Base-by-base conservation (phyloP, 2,888 invertebrate genomes). In the Apamea anceps region DNA sequence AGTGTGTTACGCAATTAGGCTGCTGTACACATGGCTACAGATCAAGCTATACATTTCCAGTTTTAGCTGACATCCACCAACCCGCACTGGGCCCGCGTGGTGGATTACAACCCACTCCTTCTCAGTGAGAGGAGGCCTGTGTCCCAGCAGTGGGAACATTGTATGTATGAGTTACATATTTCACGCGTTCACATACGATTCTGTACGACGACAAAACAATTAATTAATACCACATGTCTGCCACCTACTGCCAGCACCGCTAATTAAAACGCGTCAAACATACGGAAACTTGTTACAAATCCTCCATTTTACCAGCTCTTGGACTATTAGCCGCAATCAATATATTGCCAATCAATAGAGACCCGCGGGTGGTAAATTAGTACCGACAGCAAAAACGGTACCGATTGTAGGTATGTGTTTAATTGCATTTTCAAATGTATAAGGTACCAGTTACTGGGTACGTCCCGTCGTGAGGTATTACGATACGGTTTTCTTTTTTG, bases 321-420 rank as follows among this genome's bases (percentile, higher is more conserved):
- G 79, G 54, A 70, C 75, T 79, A 87, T 86, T 78, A 85, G 65
- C 75, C n/a, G 73, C 85, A 84, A 83, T 84, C 79, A 75, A 81
- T 85, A 66, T 51, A 79, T 81, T 77, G 75, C 72, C 81, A 88
- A 86, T 91, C 91, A 85, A 77, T 84, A 63, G 63, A 21, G 13
- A 54, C n/a, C 93, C n/a, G 82, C 90, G 81, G 91, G 92, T 83
- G 91, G 93, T 91, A 91, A 91, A 93, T 92, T 90, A 91, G 89
- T 89, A 88, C 83, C 66, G 87, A 85, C 88, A 79, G 86, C 87
- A 92, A 91, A 92, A 93, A 91, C 85, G 42, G 67, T 72, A 60
- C 71, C 62, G 85, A 89, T 82, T 82, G 82, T 25, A 72, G 72
- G 6, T 28, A 28, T 6, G n/a, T 57, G 67, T 72, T 85, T 76